Conservation (phyloP, 2,113 vertebrate genomes). For the Passer domesticus region DNA sequence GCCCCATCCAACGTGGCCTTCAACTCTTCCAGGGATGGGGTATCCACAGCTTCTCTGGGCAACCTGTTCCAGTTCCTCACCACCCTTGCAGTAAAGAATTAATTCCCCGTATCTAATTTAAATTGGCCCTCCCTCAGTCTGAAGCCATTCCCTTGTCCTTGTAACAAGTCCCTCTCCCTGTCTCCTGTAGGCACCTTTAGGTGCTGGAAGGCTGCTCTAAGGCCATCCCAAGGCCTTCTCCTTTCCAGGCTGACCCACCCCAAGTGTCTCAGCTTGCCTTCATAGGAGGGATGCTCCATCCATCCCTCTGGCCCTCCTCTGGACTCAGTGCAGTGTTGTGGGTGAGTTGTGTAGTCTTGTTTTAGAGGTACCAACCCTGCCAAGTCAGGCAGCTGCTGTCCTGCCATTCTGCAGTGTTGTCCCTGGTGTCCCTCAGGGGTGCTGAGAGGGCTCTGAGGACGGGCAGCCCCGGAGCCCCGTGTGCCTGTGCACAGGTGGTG, state of each 20-base stretch:
- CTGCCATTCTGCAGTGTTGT: background rate
- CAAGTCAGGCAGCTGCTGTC: background rate
- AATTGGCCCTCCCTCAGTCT: background rate
- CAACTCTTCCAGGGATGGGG: background rate
- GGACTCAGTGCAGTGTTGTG: background rate
- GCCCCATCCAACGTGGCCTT: fast-evolving
- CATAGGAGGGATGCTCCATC: background rate
- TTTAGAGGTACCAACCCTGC: background rate
- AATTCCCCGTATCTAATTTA: background rate
- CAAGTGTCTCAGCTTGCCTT: background rate
- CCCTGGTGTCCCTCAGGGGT: fast-evolving
- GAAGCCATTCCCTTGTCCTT: background rate
- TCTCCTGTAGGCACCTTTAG: background rate
- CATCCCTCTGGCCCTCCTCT: background rate
- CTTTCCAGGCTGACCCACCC: background rate
- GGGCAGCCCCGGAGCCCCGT: background rate
- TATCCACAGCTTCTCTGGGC: background rate
- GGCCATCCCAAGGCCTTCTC: background rate
- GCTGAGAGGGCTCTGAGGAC: background rate
- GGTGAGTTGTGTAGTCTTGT: background rate
- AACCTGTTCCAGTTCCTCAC: background rate
- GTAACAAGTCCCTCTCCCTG: background rate
- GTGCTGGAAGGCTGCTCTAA: background rate
- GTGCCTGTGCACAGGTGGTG: background rate
- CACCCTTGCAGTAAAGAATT: background rate